Base-by-base conservation (phyloP, 1,140 invertebrate species). In the Pseudobourletiella spinata region DNA sequence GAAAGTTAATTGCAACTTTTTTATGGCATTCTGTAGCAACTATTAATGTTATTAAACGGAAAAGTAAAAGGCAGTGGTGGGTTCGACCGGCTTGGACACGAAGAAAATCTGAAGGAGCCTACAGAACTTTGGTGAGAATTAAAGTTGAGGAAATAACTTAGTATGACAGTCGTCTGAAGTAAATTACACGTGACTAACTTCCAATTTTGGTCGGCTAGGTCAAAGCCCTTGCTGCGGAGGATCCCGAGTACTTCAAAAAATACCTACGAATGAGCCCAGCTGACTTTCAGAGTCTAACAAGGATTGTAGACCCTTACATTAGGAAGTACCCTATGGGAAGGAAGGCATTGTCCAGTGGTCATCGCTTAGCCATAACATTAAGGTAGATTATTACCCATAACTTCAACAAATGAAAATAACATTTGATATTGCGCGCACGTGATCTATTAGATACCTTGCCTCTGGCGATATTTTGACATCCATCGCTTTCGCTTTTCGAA, bases 271-370 rank as follows among this genome's bases (percentile, higher is more conserved):
- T 39, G 35, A 39, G 11, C 11, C 52, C 52, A 55, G 4, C n/a
- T 32, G 52, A 55, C 6, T 16, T 15, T 11, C 6, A 24, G 15
- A 25, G 4, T 29, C 14, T 16, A 15, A 25, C 4, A 16, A 28
- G 25, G 8, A 11, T 11, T 29, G 54, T 25, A 46, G 22, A 63
- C 11, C 71, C n/a, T n/a, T n/a, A n/a, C n/a, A n/a, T n/a, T n/a
- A n/a, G n/a, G n/a, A n/a, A n/a, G n/a, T n/a, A n/a, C 69, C n/a
- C 61, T 57, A 43, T 44, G 71, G 28, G 55, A 39, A 11, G 35
- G n/a, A 39, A 39, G n/a, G 35, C 35, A 11, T 39, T 39, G 35
- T 11, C 11, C n/a, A n/a, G 11, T 39, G 35, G n/a, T 39, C 35
- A 39, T 39, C 35, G 35, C 11, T n/a, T 39, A 11, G 35, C 35